Conservation (phyloP, 1,140 invertebrate species). For the Proctacanthus coquilletti region DNA sequence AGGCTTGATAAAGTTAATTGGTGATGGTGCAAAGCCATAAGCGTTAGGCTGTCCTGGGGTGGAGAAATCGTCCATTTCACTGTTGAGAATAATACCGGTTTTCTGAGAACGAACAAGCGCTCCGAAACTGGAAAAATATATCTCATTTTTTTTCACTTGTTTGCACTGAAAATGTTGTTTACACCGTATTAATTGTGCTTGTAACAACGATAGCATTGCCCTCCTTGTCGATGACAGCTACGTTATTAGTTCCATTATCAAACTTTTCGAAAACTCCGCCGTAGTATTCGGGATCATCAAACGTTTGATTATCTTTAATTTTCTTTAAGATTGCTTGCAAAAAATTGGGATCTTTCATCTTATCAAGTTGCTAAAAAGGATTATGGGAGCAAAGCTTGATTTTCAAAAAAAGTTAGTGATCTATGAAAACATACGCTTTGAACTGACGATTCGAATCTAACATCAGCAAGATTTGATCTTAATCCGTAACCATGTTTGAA, state of each 20-base stretch:
- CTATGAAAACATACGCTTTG: too few species aligned
- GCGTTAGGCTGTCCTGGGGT: slow-evolving; percentile 59
- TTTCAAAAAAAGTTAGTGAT: too few species aligned
- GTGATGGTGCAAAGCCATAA: slow-evolving; percentile 63
- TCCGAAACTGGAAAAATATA: slow-evolving; percentile 48
- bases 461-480: slow-evolving; percentile 75
- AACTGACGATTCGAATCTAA: slow-evolving; percentile 34
- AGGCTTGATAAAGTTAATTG: slow-evolving; percentile 65
- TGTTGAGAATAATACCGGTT: slow-evolving; percentile 88
- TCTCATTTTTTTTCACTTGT: not conserved
- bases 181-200: slow-evolving; percentile 84
- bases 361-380: too few species aligned
- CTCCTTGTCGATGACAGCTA: slow-evolving; percentile 67
- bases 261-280: slow-evolving; percentile 40
- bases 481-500: slow-evolving; percentile 91
- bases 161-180: slow-evolving; percentile 27
- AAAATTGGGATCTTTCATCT: too few species aligned
- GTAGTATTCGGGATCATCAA: slow-evolving; percentile 50
- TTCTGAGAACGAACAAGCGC: slow-evolving; percentile 53
- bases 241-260: slow-evolving; percentile 80
- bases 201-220: slow-evolving; percentile 90
- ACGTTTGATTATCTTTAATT: slow-evolving; percentile 57
- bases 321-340: slow-evolving; percentile 37
- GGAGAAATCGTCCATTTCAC: slow-evolving; percentile 94
- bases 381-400: too few species aligned